Evolutionary conservation across 2,888 invertebrate genomes (phyloP), one percentile per base, ranked within the genome.

Genomic region (Drosophila mimetica): DNA sequence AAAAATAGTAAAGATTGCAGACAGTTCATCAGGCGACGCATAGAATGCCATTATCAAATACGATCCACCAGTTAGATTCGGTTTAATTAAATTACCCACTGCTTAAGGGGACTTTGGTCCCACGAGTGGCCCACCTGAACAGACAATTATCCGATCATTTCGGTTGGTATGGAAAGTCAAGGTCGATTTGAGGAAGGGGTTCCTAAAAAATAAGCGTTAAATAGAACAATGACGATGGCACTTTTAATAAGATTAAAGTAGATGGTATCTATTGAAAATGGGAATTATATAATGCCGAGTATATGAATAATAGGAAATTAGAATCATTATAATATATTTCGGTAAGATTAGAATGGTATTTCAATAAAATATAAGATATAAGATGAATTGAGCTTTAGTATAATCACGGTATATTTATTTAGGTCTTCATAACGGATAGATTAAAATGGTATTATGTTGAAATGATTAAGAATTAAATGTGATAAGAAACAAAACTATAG

Each of bases 101-200:
- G 14, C 28, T 9, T n/a, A n/a, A n/a, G 9, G 30, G 64, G 64
- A 64, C 64, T 64, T 64, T 64, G 64, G 36, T 28, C 52, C 52
- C 55, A 28, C 28, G 36, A 58, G 52, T 4, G 6, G n/a, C 30
- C 11, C 52, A 48, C 51, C 64, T 44, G 22, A 44, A 63, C 52
- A 42, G 36, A 44, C 30, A 60, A 60, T 60, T 60, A 60, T 60
- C 16, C 58, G 58, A 60, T 60, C 14, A 60, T 60, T 60, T 60
- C 20, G 20, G 28, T 44, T 36, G 58, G 60, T 46, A 30, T 8
- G 5, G 44, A 44, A n/a, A 58, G 34, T 60, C 58, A 58, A 58
- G 58, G 60, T 46, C 36, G 18, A 6, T 13, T 9, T 18, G 57
- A 11, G 11, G 22, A 34, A 34, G 25, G 14, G 1, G 4, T 32